Base-by-base conservation (phyloP, 1,140 invertebrate genomes). In the Calephelis virginiensis region DNA sequence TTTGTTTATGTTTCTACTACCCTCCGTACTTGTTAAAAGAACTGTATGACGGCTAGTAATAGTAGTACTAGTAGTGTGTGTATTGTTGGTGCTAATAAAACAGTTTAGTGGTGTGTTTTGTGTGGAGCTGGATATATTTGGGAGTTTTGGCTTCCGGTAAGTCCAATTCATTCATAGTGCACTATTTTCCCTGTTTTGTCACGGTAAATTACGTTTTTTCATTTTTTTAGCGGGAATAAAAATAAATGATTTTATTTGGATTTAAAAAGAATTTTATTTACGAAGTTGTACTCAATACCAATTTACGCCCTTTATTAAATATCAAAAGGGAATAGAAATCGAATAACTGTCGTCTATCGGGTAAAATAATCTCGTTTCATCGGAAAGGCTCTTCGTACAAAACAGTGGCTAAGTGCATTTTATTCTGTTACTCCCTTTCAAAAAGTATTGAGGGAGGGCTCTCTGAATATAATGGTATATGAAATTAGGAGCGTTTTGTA, bases 321-420 rank as follows among this genome's bases (percentile, higher is more conserved):
- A 62, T 67, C 66, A 53, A 70, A 65, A 59, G 69, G 50, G 59
- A 66, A 53, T 46, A 70, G 38, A 53, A 60, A 69, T 45, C 45
- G 46, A 67, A 67, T 50, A 67, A 61, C 66, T 62, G 59, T 43
- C 60, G 38, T 17, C 49, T 50, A 50, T 50, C 49, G 49, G 13
- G 49, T 68, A 63, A 76, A 75, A 78, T 80, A 82, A 82, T 78
- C 75, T 74, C 72, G 66, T 82, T 74, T 69, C 64, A 53, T 43
- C 73, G 68, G 76, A 68, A 76, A 71, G 71, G 71, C 69, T 66
- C 77, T 75, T 77, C 78, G 28, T 76, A 76, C 71, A 74, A 77
- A 76, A 80, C 78, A 74, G 69, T 74, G 71, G 62, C 70, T 82
- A 82, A 80, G 80, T 82, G 80, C 77, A 81, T 82, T 82, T 82